Conservation (phyloP, 2,797 vertebrate species). For the Philypnodon macrostomus region DNA sequence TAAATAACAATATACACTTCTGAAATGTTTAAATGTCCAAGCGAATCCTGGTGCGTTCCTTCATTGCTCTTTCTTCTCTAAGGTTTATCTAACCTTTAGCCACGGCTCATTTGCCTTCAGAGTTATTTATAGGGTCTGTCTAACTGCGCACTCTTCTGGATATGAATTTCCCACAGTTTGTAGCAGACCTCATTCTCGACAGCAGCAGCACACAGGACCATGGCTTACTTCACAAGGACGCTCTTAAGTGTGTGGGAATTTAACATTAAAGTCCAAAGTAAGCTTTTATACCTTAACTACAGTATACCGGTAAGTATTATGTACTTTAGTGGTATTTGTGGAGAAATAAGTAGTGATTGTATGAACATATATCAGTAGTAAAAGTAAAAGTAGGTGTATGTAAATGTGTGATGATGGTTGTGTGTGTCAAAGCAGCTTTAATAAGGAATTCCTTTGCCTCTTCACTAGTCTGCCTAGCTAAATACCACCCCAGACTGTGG, state of each 20-base stretch:
- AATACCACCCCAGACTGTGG: too few species aligned
- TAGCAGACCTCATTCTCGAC: constrained; percentile 1
- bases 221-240: neutral
- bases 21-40: constrained; percentile 40
- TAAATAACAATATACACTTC: constrained; percentile 26
- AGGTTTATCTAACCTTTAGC: constrained; percentile 27
- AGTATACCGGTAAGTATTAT: too few species aligned
- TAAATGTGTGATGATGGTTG: too few species aligned
- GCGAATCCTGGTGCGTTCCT: constrained; percentile 19
- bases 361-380: too few species aligned
- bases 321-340: too few species aligned
- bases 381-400: too few species aligned
- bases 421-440: too few species aligned
- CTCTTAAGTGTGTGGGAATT: neutral
- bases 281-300: neutral
- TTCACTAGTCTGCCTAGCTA: too few species aligned
- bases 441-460: too few species aligned
- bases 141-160: constrained; percentile 15
- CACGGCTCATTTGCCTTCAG: constrained; percentile 22
- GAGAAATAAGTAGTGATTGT: too few species aligned
- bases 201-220: neutral
- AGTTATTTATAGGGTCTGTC: constrained; percentile 42
- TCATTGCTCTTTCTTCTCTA: constrained; percentile 27
- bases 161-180: constrained; percentile 10
- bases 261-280: neutral